A percentile compares a stretch with the other conserved stretches of the same genome.
These are phyloP conservation scores for Thalassophryne amazonica DNA, from an alignment of 2,797 vertebrate species.

Conservation along the genomic window DNA sequence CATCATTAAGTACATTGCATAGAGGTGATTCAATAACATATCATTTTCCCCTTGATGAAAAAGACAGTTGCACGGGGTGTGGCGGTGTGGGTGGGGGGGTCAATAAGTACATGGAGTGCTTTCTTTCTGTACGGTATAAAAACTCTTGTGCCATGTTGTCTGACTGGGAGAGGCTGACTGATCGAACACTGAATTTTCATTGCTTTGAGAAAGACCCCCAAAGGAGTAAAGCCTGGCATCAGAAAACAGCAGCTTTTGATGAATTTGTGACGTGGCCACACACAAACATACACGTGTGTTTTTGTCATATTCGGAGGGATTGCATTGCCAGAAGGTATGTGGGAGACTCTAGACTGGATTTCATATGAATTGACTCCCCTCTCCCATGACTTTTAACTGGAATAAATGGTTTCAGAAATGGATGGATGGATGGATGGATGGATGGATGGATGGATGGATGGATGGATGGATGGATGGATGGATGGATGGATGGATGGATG, in stretches of 20 bases:
- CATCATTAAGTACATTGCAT: constrained; percentile 59
- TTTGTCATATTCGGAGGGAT: too few relatives aligned
- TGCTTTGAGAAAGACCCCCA: constrained; percentile 20
- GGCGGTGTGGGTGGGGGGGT: neutral
- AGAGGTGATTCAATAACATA: constrained; percentile 66
- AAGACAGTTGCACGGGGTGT: constrained; percentile 37
- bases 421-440: too few relatives aligned
- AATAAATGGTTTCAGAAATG: too few relatives aligned
- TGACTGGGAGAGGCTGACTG: constrained; percentile 22
- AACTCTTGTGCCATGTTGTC: constrained; percentile 34
- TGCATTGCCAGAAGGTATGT: too few relatives aligned
- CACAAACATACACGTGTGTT: constrained; percentile 7
- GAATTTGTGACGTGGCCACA: constrained; percentile 6
- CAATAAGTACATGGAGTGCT: constrained; percentile 19
- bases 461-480: too few relatives aligned
- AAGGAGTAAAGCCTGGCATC: constrained; percentile 7
- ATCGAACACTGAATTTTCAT: constrained; percentile 27
- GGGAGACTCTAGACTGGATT: too few relatives aligned
- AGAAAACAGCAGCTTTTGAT: constrained; percentile 26
- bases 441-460: too few relatives aligned
- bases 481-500: too few relatives aligned
- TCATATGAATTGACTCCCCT: too few relatives aligned
- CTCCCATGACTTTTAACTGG: too few relatives aligned
- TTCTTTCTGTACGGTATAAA: constrained; percentile 43
- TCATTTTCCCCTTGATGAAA: constrained; percentile 65